phyloP scores from a whole-genome alignment of 2,797 vertebrate genomes.

The Hafferia zeledoni region DNA sequence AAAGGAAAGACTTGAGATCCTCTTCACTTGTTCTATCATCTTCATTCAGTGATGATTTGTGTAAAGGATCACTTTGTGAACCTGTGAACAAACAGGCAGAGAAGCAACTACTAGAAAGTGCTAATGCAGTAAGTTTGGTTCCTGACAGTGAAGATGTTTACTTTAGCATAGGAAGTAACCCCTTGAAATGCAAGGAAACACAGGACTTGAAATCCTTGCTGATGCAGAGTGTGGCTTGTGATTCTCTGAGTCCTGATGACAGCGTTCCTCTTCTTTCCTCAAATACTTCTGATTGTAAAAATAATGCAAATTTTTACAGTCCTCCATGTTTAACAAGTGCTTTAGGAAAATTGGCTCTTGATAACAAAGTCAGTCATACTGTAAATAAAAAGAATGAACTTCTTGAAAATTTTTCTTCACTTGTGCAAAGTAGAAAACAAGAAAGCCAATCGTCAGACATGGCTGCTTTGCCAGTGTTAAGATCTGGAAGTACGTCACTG shows the following conservation, averaged over 20 bases:
- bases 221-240: constrained; percentile 46
- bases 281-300: constrained; percentile 5
- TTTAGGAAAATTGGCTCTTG: constrained; percentile 76
- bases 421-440: constrained; percentile 68
- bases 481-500: constrained; percentile 82
- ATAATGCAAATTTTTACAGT: constrained; percentile 39
- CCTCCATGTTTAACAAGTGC: constrained; percentile 68
- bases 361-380: constrained; percentile 52
- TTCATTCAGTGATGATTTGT: constrained; percentile 56
- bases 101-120: constrained; percentile 31
- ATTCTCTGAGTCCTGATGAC: constrained; percentile 66
- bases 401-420: constrained; percentile 73
- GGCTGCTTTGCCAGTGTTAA: constrained; percentile 54
- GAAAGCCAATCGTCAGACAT: constrained; percentile 36
- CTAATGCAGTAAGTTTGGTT: constrained; percentile 76
- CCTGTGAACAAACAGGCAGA: constrained; percentile 24
- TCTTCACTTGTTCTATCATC: constrained; percentile 63
- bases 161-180: constrained; percentile 35
- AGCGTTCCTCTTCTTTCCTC: constrained; percentile 35
- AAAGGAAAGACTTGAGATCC: constrained; percentile 65
- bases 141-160: constrained; percentile 63
- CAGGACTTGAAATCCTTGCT: constrained; percentile 70
- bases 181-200: constrained; percentile 36
- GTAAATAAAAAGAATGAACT: constrained; percentile 65
- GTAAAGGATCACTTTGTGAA: constrained; percentile 46